These are phyloP conservation scores for Trichogramma dendrolimi DNA, from an alignment of 2,888 invertebrate species.

Conservation along the genomic window DNA sequence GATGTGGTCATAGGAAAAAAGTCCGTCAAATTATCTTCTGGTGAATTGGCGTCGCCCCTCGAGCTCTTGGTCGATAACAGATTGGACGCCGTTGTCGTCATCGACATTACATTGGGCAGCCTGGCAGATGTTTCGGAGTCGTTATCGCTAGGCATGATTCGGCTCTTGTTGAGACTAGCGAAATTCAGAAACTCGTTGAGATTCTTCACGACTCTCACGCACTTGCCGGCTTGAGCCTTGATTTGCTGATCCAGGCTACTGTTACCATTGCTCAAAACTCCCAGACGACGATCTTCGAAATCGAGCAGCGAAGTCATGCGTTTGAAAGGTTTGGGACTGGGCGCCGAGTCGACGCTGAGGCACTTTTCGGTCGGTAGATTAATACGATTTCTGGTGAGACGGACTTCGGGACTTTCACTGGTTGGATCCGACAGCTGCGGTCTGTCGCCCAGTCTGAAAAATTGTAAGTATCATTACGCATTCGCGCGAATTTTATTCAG, in stretches of 20 bases:
- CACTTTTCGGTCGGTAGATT: slow-evolving; percentile 44
- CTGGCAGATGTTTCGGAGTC: slow-evolving; percentile 41
- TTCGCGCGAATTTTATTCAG: no score
- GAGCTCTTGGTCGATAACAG: slow-evolving; percentile 32
- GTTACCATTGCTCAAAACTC: slow-evolving; percentile 9
- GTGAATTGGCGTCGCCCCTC: slow-evolving; percentile 55
- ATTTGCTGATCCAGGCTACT: slow-evolving; percentile 28
- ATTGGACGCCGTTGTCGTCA: slow-evolving; percentile 8
- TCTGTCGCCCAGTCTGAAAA: not conserved
- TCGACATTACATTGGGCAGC: slow-evolving; percentile 44
- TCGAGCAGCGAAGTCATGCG: slow-evolving; percentile 35
- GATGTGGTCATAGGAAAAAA: slow-evolving; percentile 85
- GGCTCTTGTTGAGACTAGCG: slow-evolving; percentile 64
- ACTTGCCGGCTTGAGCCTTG: slow-evolving; percentile 41
- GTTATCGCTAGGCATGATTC: slow-evolving; percentile 50
- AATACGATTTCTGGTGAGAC: slow-evolving; percentile 38
- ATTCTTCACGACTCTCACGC: slow-evolving; percentile 66
- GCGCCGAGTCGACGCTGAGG: slow-evolving; percentile 40
- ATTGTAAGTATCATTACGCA: not conserved
- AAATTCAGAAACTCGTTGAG: slow-evolving; percentile 81
- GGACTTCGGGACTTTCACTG: slow-evolving; percentile 16
- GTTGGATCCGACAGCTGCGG: slow-evolving; percentile 12
- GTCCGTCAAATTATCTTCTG: slow-evolving; percentile 68
- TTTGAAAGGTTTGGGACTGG: slow-evolving; percentile 36
- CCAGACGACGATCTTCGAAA: slow-evolving; percentile 32